Conservation (phyloP, 2,797 vertebrate genomes). For the Capromys pilorides region DNA sequence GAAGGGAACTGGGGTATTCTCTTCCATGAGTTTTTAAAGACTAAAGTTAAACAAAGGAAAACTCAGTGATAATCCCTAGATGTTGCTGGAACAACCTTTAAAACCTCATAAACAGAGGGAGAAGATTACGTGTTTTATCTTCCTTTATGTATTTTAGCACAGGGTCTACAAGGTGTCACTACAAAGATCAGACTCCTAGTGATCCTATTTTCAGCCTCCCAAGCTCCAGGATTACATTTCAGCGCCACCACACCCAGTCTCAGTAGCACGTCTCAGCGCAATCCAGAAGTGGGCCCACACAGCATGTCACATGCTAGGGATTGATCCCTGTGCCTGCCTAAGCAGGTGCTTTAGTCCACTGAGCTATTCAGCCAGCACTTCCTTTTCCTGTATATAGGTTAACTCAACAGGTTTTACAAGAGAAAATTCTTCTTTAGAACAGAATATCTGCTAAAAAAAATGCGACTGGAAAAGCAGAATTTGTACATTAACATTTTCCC, state of each 20-base stretch:
- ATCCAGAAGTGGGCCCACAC: no score
- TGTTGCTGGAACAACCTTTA: background rate
- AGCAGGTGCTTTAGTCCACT: no score
- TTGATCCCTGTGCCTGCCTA: no score
- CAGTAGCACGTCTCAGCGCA: no score
- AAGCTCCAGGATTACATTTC: no score
- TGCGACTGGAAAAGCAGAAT: constrained; percentile 24
- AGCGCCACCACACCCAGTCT: no score
- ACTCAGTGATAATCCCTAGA: background rate
- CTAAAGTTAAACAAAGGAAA: constrained; percentile 1
- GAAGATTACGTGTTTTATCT: constrained; percentile 10
- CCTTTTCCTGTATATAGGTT: background rate
- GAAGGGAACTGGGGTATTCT: no score
- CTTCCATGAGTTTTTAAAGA: background rate
- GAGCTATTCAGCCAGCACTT: no score
- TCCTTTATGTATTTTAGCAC: background rate
- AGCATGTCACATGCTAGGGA: no score
- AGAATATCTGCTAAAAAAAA: background rate
- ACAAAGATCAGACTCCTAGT: no score
- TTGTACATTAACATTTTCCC: background rate
- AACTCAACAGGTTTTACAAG: background rate
- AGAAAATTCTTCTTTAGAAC: background rate
- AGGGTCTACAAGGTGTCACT: no score
- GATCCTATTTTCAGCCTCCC: no score
- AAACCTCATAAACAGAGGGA: constrained; percentile 18